phyloP scores from a whole-genome alignment of 2,888 invertebrate species.

The Drosophila neonasuta region DNA sequence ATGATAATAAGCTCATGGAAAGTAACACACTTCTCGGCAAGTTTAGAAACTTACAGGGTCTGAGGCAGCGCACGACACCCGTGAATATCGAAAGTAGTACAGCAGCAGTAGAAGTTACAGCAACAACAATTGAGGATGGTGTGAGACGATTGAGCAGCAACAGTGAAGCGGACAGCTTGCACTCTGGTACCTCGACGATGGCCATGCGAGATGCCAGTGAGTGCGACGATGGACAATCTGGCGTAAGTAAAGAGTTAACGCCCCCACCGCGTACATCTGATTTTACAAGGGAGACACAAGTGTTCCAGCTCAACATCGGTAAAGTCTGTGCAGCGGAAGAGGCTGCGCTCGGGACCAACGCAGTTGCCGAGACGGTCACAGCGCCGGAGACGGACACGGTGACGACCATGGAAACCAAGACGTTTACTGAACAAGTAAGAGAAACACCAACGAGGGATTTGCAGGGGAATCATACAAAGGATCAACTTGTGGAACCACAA shows the following conservation, averaged over 20 bases:
- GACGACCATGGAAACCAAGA: slow-evolving; percentile 1
- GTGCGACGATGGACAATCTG: slow-evolving; percentile 40
- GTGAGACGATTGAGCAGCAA: slow-evolving; percentile 15
- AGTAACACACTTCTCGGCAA: slow-evolving; percentile 62
- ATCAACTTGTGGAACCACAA: not conserved
- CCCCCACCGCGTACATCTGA: slow-evolving; percentile 41
- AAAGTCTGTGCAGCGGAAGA: not conserved
- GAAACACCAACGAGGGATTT: not conserved
- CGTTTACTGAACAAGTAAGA: slow-evolving; percentile 14
- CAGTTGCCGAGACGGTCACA: not conserved
- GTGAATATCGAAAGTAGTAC: not conserved
- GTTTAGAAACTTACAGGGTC: slow-evolving; percentile 57
- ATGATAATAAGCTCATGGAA: slow-evolving; percentile 61
- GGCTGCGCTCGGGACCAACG: not conserved
- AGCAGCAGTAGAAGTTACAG: not conserved
- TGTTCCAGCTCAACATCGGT: slow-evolving; percentile 45
- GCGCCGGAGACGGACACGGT: slow-evolving; percentile 1
- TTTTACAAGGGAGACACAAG: slow-evolving; percentile 49
- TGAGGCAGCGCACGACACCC: slow-evolving; percentile 29
- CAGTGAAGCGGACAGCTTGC: slow-evolving; percentile 57
- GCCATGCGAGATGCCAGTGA: slow-evolving; percentile 56
- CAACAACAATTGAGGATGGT: not conserved
- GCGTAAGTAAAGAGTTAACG: slow-evolving; percentile 53
- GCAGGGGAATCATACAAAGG: not conserved
- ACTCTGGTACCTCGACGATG: slow-evolving; percentile 60